Conservation (phyloP, 2,113 vertebrate genomes). For the Spermophilus dauricus region DNA sequence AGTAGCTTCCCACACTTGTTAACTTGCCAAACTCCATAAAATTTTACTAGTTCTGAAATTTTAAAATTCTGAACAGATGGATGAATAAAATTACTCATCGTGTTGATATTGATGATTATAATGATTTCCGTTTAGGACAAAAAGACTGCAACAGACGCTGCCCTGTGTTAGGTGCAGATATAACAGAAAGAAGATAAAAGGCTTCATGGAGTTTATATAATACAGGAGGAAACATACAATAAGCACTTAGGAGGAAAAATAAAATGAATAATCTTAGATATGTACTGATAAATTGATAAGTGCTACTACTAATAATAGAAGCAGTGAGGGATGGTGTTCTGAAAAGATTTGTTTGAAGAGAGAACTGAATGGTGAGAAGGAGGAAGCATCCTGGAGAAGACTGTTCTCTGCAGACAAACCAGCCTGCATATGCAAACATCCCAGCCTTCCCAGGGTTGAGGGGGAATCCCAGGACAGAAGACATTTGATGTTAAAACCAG, state of each 20-base stretch:
- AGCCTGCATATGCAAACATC: background rate
- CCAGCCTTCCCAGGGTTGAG: background rate
- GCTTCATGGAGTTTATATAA: background rate
- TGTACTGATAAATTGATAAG: background rate
- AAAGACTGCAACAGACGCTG: background rate
- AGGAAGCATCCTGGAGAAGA: background rate
- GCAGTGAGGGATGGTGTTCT: background rate
- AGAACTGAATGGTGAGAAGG: background rate
- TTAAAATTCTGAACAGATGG: background rate
- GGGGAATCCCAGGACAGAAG: background rate
- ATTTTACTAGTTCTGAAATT: constrained; percentile 30
- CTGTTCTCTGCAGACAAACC: background rate
- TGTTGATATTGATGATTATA: background rate
- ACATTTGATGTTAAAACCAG: background rate
- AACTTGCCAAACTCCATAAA: background rate
- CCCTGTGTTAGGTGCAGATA: background rate
- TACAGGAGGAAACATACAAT: background rate
- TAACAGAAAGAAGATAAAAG: background rate
- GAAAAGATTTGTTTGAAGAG: background rate
- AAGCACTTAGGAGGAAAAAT: background rate
- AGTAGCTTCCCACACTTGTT: background rate
- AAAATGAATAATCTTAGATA: background rate
- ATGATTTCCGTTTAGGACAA: background rate
- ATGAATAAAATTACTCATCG: background rate
- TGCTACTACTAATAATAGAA: background rate